These are phyloP conservation scores for Musca domestica DNA, from an alignment of 1,140 invertebrate species.

Conservation along the genomic window DNA sequence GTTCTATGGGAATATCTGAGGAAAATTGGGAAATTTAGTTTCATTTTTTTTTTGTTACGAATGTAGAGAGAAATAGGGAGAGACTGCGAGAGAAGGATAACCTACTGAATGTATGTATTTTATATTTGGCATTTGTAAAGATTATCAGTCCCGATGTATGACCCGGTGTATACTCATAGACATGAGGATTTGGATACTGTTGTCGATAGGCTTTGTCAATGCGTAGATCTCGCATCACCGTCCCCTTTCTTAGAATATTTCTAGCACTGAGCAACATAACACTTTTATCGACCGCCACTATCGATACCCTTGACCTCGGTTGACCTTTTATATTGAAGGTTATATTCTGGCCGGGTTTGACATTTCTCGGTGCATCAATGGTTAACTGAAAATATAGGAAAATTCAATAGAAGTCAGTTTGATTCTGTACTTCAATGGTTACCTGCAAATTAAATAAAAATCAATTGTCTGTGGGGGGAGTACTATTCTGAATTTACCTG, in stretches of 20 bases:
- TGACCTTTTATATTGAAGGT: not conserved
- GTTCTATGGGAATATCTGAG: not conserved
- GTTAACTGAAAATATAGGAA: not conserved
- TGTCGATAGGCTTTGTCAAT: not conserved
- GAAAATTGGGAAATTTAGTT: not conserved
- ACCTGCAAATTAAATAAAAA: not conserved
- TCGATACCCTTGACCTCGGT: not conserved
- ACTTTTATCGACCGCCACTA: constrained; percentile 7
- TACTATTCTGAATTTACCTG: no score
- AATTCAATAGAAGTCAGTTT: no score
- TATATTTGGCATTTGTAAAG: not conserved
- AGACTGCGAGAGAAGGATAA: no score
- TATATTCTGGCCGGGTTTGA: not conserved
- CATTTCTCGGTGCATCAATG: not conserved
- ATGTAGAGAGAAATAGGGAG: no score
- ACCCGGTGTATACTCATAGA: not conserved
- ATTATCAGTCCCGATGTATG: constrained; percentile 2
- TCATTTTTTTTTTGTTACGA: no score
- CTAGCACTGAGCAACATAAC: not conserved
- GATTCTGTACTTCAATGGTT: not conserved
- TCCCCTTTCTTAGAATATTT: not conserved
- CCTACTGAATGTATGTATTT: not conserved
- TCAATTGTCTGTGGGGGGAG: no score
- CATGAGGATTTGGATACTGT: not conserved
- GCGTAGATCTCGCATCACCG: not conserved